Conservation (phyloP, 1,140 invertebrate species). For the Bombus waltoni region DNA sequence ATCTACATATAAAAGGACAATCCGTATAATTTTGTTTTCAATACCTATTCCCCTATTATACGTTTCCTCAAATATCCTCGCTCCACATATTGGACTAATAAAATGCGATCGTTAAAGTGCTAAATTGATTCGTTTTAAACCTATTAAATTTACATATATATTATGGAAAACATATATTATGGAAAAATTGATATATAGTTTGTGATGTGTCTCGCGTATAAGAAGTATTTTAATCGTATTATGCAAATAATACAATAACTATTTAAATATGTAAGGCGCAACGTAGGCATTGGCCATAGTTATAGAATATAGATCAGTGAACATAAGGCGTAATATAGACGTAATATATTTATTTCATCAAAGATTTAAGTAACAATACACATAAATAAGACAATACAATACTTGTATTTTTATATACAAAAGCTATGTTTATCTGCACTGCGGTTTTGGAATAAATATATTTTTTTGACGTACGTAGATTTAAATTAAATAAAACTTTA, state of each 20-base stretch:
- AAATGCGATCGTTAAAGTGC: background rate
- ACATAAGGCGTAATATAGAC: constrained; percentile 10
- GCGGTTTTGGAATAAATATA: constrained; percentile 9
- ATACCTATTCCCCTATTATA: no score
- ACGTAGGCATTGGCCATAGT: background rate
- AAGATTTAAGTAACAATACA: constrained; percentile 47
- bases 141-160: background rate
- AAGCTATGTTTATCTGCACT: constrained; percentile 41
- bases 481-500: background rate
- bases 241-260: background rate
- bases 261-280: background rate
- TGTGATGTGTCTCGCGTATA: accelerated
- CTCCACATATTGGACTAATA: background rate
- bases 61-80: background rate
- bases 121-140: background rate
- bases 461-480: background rate
- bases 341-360: constrained; percentile 54
- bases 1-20: constrained; percentile 71
- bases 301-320: background rate
- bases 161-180: background rate
- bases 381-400: constrained; percentile 41
- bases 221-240: background rate
- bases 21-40: background rate
- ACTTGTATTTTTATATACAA: constrained; percentile 53
- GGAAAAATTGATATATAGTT: background rate